phyloP scores from a whole-genome alignment of 2,888 invertebrate genomes.

The Sisyra nigra region DNA sequence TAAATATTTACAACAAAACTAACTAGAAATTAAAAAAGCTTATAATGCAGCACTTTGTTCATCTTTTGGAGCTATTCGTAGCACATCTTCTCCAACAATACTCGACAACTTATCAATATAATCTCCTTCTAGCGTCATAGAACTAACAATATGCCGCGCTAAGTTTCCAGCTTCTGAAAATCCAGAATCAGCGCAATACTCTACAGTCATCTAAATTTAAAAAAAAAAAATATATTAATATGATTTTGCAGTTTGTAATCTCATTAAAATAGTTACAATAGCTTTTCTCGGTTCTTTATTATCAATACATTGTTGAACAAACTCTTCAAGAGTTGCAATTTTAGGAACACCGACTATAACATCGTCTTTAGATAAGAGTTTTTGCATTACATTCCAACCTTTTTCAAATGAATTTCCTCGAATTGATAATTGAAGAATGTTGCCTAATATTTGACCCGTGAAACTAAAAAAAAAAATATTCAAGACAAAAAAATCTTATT shows the following conservation, averaged over 20 bases:
- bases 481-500: background rate
- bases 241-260: background rate
- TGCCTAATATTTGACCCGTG: constrained; percentile 42
- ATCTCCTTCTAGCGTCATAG: constrained; percentile 29
- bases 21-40: no score
- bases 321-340: constrained; percentile 29
- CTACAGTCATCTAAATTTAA: constrained; percentile 31
- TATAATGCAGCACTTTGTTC: no score
- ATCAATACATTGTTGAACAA: constrained; percentile 36
- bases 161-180: constrained; percentile 29
- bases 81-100: constrained; percentile 28
- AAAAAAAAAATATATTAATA: background rate
- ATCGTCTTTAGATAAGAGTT: constrained; percentile 32
- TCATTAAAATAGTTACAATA: constrained; percentile 23
- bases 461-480: constrained; percentile 24
- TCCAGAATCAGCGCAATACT: constrained; percentile 39
- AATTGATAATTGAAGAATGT: constrained; percentile 33
- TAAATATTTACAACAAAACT: no score
- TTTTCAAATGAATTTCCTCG: constrained; percentile 33
- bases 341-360: constrained; percentile 38
- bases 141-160: constrained; percentile 23
- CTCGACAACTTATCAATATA: constrained; percentile 31
- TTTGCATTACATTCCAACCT: constrained; percentile 32
- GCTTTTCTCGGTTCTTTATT: constrained; percentile 33
- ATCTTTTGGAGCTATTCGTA: background rate